Conservation (phyloP, 2,113 vertebrate genomes). For the Tachysurus fulvidraco region DNA sequence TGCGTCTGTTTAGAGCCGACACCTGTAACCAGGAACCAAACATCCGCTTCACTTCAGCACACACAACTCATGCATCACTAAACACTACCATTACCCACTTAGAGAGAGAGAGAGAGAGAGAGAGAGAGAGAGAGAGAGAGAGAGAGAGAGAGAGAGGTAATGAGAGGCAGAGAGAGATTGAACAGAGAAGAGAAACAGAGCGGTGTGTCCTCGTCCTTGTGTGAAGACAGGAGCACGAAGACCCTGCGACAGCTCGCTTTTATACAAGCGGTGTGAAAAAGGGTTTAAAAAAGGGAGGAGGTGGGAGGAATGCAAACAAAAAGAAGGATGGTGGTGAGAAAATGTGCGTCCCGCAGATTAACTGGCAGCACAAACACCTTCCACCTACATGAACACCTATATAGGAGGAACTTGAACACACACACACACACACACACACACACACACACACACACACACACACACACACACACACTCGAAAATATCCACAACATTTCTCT, state of each 20-base stretch:
- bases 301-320: constrained; percentile 39
- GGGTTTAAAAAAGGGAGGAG: constrained; percentile 18
- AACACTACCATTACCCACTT: constrained; percentile 57
- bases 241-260: constrained; percentile 19
- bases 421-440: neutral
- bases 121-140: constrained; percentile 21
- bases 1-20: constrained; percentile 55
- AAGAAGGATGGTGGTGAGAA: constrained; percentile 31
- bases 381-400: constrained; percentile 39
- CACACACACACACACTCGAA: neutral
- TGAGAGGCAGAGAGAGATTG: neutral
- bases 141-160: constrained; percentile 1
- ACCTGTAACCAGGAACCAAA: constrained; percentile 57
- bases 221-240: constrained; percentile 36
- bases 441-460: neutral
- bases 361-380: constrained; percentile 28
- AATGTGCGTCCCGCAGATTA: neutral
- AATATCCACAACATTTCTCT: constrained; percentile 6
- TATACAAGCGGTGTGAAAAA: constrained; percentile 20
- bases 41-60: constrained; percentile 50
- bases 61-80: constrained; percentile 59
- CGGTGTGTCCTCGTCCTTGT: constrained; percentile 27
- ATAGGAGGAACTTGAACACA: neutral
- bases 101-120: constrained; percentile 8
- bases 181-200: neutral